phyloP scores from a whole-genome alignment of 2,797 vertebrate genomes.

The Vireo griseus region DNA sequence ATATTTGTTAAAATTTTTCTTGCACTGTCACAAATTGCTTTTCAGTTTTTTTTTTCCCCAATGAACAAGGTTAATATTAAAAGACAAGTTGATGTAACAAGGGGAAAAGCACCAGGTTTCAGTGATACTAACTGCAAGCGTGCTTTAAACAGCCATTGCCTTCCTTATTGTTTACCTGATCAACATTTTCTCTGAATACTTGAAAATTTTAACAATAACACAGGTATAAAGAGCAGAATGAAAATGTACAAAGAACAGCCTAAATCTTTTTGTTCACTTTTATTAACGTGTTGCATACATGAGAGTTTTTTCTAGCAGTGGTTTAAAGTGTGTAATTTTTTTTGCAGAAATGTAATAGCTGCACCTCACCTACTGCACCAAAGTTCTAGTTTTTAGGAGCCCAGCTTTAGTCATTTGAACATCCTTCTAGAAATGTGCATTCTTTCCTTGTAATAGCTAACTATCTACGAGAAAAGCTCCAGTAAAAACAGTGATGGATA shows the following conservation, averaged over 20 bases:
- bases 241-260: constrained; percentile 63
- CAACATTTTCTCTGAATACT: constrained; percentile 77
- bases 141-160: constrained; percentile 75
- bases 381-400: constrained; percentile 76
- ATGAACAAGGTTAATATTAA: constrained; percentile 63
- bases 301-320: constrained; percentile 71
- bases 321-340: constrained; percentile 64
- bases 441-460: constrained; percentile 67
- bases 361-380: constrained; percentile 74
- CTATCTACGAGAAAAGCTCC: constrained; percentile 68
- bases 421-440: constrained; percentile 70
- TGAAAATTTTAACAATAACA: constrained; percentile 76
- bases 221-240: constrained; percentile 72
- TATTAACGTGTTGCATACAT: constrained; percentile 56
- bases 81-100: constrained; percentile 68
- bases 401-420: constrained; percentile 79
- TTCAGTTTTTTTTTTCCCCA: constrained; percentile 57
- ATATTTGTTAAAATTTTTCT: constrained; percentile 75
- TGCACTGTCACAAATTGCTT: constrained; percentile 75
- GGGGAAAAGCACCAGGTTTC: constrained; percentile 58
- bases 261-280: constrained; percentile 60
- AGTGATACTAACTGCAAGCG: constrained; percentile 63
- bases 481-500: constrained; percentile 71
- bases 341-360: constrained; percentile 71
- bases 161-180: constrained; percentile 76